Evolutionary conservation across 2,888 invertebrate species (phyloP), one percentile per base, ranked within the genome.

Genomic region (Ormyrus pomaceus): DNA sequence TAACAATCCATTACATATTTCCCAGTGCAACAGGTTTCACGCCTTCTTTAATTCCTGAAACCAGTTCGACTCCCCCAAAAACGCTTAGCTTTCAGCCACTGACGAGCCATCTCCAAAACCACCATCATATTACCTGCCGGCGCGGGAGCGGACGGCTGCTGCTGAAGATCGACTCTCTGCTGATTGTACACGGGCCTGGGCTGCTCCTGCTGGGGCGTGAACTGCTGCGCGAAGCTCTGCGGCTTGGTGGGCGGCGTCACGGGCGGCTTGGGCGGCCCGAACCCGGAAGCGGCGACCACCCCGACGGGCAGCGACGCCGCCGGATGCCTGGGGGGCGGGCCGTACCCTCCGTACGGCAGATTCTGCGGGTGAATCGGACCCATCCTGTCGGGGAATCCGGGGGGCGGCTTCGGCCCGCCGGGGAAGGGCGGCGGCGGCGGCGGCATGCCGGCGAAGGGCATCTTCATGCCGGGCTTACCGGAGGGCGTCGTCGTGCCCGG

Each of bases 271-370:
- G 62, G 69, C 19, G 65, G 58, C 8, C 50, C 70, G 56, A 74
- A 79, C 1, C n/a, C 61, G 7, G 78, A 48, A 1, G 79, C 61
- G 8, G 58, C 58, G 5, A 76, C 71, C 0, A 80, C 75, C n/a
- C 79, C 79, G 0, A 66, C 46, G 2, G 82, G 79, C 2, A 85
- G 75, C 11, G 84, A 46, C 9, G 75, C 58, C 2, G 83, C 73
- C 8, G 64, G 51, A 0, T 58, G 50, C 6, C 53, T 58, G 5
- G 66, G 64, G 2, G 69, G 59, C 0, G 79, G 72, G 3, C 65
- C 79, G 73, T 90, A 89, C 13, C 87, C 89, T 5, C 86, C 86
- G 82, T 90, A 91, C 7, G 89, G 89, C 59, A 90, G 73, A 70
- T 84, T 87, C 59, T 90, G 82, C 3, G 80, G 53, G 13, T 71